phyloP scores from a whole-genome alignment of 2,888 invertebrate species.

The Nomada fucata region DNA sequence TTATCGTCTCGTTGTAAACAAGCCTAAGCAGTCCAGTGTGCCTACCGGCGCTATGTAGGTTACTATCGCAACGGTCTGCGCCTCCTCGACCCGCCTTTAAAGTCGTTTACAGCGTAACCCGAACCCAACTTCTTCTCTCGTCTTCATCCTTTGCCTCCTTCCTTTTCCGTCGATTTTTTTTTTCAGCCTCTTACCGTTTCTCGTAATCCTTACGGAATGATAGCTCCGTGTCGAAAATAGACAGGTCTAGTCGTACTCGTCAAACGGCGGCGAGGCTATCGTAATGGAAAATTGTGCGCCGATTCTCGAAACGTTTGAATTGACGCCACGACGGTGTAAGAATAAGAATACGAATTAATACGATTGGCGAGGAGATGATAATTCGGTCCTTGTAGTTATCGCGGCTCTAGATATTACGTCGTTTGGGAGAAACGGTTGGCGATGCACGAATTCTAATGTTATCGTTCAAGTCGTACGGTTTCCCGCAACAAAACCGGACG shows the following conservation, averaged over 20 bases:
- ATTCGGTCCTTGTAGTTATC: neutral
- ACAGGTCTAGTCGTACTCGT: too few species aligned
- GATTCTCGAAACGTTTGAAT: neutral
- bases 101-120: constrained; percentile 77
- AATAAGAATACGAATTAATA: neutral
- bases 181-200: constrained; percentile 45
- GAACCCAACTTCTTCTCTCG: constrained; percentile 72
- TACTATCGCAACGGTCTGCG: constrained; percentile 77
- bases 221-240: constrained; percentile 11
- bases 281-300: neutral
- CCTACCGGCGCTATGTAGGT: constrained; percentile 75
- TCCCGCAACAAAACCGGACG: constrained; percentile 6
- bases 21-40: constrained; percentile 67
- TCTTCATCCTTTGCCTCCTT: constrained; percentile 22
- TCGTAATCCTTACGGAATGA: constrained; percentile 42
- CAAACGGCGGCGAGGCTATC: neutral
- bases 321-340: neutral
- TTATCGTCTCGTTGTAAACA: constrained; percentile 70
- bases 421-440: constrained; percentile 2
- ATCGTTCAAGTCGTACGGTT: constrained; percentile 5
- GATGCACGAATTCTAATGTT: neutral
- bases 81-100: constrained; percentile 73
- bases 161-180: constrained; percentile 2
- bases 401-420: neutral
- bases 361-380: too few species aligned